Conservation (phyloP, 1,140 invertebrate genomes). For the Drosophila ambigua region DNA sequence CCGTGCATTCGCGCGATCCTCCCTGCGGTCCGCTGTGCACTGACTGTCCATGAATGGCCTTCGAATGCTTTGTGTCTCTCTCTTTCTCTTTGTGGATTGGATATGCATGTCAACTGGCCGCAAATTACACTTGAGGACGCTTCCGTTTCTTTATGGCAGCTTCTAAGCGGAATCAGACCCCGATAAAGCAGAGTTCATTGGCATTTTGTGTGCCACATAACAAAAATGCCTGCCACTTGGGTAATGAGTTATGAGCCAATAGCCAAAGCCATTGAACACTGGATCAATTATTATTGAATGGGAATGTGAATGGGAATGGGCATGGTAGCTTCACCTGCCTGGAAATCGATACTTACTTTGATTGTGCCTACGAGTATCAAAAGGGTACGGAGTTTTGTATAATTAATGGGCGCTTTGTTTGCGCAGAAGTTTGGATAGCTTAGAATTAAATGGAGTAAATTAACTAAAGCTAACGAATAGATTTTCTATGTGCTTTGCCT, state of each 20-base stretch:
- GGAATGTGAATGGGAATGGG: not conserved
- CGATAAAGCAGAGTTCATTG: conserved; percentile 61
- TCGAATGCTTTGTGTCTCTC: conserved; percentile 22
- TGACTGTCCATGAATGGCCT: conserved; percentile 28
- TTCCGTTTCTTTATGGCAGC: conserved; percentile 63
- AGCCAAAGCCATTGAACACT: conserved; percentile 25
- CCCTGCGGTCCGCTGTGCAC: not conserved
- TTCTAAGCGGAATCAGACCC: conserved; percentile 47
- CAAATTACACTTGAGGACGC: conserved; percentile 70
- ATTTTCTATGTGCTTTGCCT: too few relatives aligned
- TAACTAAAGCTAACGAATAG: too few relatives aligned
- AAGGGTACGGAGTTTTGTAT: too few relatives aligned
- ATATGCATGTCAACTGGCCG: conserved; percentile 75
- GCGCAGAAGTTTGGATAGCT: too few relatives aligned
- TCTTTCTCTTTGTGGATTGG: conserved; percentile 4
- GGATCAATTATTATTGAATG: conserved; percentile 46
- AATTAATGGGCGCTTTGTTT: too few relatives aligned
- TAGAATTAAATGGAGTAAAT: too few relatives aligned
- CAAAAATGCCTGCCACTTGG: conserved; percentile 57
- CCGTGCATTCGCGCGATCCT: not conserved
- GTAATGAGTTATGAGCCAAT: conserved; percentile 56
- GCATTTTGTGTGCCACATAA: conserved; percentile 76
- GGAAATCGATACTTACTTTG: conserved; percentile 8
- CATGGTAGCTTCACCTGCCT: conserved; percentile 13
- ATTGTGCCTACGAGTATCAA: too few relatives aligned